Evolutionary conservation across 2,888 invertebrate species (phyloP), one percentile per base, ranked within the genome.

Genomic region (Hydraecia micacea): DNA sequence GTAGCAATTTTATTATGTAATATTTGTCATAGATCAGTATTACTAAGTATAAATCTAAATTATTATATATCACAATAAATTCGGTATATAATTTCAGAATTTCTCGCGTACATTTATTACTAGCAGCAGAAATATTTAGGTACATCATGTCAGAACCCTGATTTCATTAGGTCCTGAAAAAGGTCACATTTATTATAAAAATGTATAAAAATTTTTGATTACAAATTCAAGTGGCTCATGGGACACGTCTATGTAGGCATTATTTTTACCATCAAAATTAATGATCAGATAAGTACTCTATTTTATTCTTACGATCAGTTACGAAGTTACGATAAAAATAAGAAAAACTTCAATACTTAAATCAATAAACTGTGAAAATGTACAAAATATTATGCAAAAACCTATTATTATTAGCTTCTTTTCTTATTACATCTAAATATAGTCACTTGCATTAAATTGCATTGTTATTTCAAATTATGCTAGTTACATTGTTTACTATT

Each of bases 1-100:
- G 79, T 89, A 91, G 90, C 86, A 89, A 88, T 88, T 91, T 90
- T 91, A 91, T 88, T 89, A 79, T 71, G 77, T 66, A 65, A 79
- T 76, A 79, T 82, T 83, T 88, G 80, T 87, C 81, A 81, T 88
- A 86, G 77, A 76, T 76, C 73, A 83, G 49, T 83, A 80, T 73
- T 67, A 74, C 58, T 79, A 72, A 74, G 71, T 86, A 74, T 86
- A 82, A 80, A 77, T 74, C 72, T 81, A 78, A 85, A 83, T 81
- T 81, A 88, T 70, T 46, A 87, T 79, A 81, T 86, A 87, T 87
- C 87, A 87, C 87, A 87, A 87, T 88, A 87, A 88, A 88, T 88
- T 87, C 87, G 85, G 86, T 87, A 87, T 87, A 86, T n/a, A n/a
- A n/a, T 87, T 87, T 84, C 77, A 84, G 70, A 85, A 83, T 79